Evolutionary conservation across 2,113 vertebrate genomes (phyloP), one percentile per base, ranked within the genome.

Genomic region (Girardinichthys multiradiatus): DNA sequence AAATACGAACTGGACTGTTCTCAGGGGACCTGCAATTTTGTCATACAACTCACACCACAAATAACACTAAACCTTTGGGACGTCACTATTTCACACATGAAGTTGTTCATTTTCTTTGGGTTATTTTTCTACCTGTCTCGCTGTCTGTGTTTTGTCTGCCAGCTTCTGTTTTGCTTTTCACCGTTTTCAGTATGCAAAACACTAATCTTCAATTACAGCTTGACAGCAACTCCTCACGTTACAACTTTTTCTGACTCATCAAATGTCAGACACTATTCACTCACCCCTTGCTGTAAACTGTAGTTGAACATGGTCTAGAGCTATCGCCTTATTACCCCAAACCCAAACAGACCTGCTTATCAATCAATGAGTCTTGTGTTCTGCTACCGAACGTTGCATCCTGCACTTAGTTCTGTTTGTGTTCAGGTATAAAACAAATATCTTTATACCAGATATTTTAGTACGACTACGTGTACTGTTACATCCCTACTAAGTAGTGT

Each of bases 21-120:
- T 54, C 76, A 3, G 28, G 79, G 81, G 85, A 79, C 39, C 13
- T n/a, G 67, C 75, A 24, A 78, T 85, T 79, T 83, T 61, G 51
- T 58, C 58, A 21, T 29, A 7, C 67, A 14, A 51, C 72, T 71
- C 74, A 14, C 9, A 72, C 76, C 76, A 51, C 77, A 81, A 77
- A 75, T 72, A 65, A 77, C 35, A 39, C 57, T 13, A 9, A 29
- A 19, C 26, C 63, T 64, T 29, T 48, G 39, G 42, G 57, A 61
- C 0, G 11, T 81, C 66, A 57, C 45, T 35, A 37, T 48, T 26
- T 67, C 4, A 42, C 68, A 48, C 45, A 67, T 59, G 62, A 28
- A 15, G 57, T 24, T 74, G 21, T 31, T 39, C 62, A 63, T 72
- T 17, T 45, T 45, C 19, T 33, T 33, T 33, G 7, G 60, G 29